Base-by-base conservation (phyloP, 2,888 invertebrate species). In the Noctua janthe region DNA sequence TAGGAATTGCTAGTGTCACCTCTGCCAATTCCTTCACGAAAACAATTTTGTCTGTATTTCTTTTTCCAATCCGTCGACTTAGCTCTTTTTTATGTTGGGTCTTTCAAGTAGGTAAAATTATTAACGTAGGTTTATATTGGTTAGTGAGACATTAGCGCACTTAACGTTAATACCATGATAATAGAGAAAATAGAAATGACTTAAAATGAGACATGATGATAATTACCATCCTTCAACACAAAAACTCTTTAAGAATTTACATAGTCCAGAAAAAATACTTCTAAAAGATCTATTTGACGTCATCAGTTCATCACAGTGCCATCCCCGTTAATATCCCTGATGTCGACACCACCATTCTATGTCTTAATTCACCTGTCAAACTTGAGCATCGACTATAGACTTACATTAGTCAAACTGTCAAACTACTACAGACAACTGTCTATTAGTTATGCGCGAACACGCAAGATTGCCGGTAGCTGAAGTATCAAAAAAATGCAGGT, bases 401-500 rank as follows among this genome's bases (percentile, higher is more conserved):
- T 91, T 94, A 91, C 96, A 97, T 97, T 95, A 96, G 94, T 97
- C 96, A 96, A 95, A 91, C 94, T 95, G 96, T 96, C 97, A 95
- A 95, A 94, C 93, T 90, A 90, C 91, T 91, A 90, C 94, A 91
- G 92, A 89, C 92, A 94, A 94, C 95, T 95, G 96, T 96, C 95
- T 94, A 94, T 96, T 94, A 93, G 92, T 94, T 94, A 94, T 95
- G 94, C 94, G 85, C 84, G 84, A 86, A 88, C 84, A 88, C 83
- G 82, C 93, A 91, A 92, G 91, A 92, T 92, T 92, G 91, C 89
- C 94, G 93, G 96, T 94, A 95, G 95, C 94, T n/a, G 64, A 92
- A 93, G 72, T 71, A 59, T 81, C 29, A 70, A 89, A 88, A 88
- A 90, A 90, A 90, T 80, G 74, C 87, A 85, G 89, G 90, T 89